Conservation (phyloP, 2,888 invertebrate genomes). For the Gnatocerus cornutus region DNA sequence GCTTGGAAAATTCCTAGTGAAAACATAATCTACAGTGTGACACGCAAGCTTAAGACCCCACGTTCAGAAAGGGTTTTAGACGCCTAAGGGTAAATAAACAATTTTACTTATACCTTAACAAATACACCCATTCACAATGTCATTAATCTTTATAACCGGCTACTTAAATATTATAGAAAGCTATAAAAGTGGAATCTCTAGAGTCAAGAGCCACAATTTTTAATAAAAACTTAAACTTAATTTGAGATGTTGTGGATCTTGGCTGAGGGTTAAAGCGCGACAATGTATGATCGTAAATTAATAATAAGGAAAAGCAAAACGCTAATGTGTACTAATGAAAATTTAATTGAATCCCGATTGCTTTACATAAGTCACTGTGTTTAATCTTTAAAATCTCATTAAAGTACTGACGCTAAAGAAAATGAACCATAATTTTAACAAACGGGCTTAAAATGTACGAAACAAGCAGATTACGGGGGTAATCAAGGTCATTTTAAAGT, state of each 20-base stretch:
- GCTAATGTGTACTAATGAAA: constrained; percentile 21
- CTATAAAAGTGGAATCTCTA: background rate
- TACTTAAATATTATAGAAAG: background rate
- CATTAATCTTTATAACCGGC: background rate
- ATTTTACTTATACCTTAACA: background rate
- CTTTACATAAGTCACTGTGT: constrained; percentile 13
- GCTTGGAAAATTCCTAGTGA: constrained; percentile 14
- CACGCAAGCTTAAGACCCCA: constrained; percentile 2
- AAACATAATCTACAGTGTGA: constrained; percentile 13
- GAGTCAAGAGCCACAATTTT: background rate
- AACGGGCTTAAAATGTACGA: background rate
- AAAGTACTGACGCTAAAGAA: constrained; percentile 6
- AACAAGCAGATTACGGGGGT: background rate
- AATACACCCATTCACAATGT: constrained; percentile 12
- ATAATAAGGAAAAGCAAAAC: constrained; percentile 17
- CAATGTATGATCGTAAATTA: constrained; percentile 22
- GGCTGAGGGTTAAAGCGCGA: constrained; percentile 3
- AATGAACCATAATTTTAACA: constrained; percentile 9
- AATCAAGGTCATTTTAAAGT: constrained; percentile 4
- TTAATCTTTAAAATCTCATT: constrained; percentile 13
- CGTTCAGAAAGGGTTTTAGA: constrained; percentile 13
- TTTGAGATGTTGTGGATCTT: background rate
- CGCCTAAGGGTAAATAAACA: constrained; percentile 5
- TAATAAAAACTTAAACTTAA: background rate
- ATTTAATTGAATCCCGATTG: constrained; percentile 14